A percentile compares a stretch with the other conserved stretches of the same genome.
Conservation (phyloP, 1,140 invertebrate genomes). For the Eupristina koningsbergeri region DNA sequence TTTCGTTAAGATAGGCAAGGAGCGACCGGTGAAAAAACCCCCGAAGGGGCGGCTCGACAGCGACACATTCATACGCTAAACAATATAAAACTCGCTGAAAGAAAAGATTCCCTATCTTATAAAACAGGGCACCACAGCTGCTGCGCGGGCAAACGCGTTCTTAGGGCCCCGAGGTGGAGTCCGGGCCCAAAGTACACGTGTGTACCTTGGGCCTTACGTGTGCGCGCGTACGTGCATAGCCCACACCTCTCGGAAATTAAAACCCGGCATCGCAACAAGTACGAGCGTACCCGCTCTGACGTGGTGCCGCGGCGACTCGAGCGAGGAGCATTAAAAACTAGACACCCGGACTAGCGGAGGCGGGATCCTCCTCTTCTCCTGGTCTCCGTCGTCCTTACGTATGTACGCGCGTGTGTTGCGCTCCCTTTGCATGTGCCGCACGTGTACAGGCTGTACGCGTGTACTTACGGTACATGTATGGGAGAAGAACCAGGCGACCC, state of each 20-base stretch:
- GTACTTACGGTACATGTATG: neutral
- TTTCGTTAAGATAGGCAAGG: neutral
- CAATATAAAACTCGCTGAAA: constrained; percentile 69
- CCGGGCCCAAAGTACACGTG: too few species aligned
- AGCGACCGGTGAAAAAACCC: neutral
- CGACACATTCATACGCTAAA: constrained; percentile 70
- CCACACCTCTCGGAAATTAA: constrained; percentile 2
- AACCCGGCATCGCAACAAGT: neutral
- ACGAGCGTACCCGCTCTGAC: neutral
- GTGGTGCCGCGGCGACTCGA: neutral
- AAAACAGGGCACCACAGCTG: constrained; percentile 37
- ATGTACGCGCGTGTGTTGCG: neutral
- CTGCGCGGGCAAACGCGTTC: neutral
- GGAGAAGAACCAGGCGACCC: constrained; percentile 8
- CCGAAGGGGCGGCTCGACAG: constrained; percentile 33
- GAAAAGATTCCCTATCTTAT: constrained; percentile 70
- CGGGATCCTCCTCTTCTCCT: constrained; percentile 12
- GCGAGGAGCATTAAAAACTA: constrained; percentile 24
- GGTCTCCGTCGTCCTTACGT: too few species aligned
- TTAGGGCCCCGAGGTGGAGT: neutral
- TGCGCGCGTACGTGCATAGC: neutral
- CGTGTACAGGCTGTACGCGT: neutral
- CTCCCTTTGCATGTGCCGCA: neutral
- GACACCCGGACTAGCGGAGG: neutral
- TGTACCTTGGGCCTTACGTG: too few species aligned